Percentiles rank a stretch among this genome's conserved stretches.
phyloP scores from a whole-genome alignment of 2,797 vertebrate species.

The Enteromius fasciolatus region DNA sequence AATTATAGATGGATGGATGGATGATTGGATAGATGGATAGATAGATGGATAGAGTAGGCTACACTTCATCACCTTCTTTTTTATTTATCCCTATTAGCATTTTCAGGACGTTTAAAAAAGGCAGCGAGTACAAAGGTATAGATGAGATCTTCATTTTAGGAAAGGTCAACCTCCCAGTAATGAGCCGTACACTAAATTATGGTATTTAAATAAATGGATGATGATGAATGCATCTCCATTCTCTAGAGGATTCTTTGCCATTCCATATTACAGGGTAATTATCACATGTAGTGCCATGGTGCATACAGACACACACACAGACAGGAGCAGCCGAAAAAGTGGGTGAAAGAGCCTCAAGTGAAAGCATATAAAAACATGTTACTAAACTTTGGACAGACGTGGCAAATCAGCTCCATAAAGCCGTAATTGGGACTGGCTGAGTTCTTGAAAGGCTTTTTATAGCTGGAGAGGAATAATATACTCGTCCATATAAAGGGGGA shows the following conservation, averaged over 20 bases:
- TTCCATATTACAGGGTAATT: constrained; percentile 63
- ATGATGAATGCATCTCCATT: constrained; percentile 66
- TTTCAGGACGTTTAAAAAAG: constrained; percentile 2
- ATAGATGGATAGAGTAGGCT: background rate
- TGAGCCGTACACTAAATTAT: constrained; percentile 71
- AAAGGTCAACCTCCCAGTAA: constrained; percentile 68
- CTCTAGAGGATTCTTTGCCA: constrained; percentile 59
- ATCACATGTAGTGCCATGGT: constrained; percentile 56
- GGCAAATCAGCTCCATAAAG: constrained; percentile 61
- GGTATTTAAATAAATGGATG: constrained; percentile 70
- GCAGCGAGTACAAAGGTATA: constrained; percentile 33
- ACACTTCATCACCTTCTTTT: background rate
- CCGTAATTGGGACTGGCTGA: constrained; percentile 58
- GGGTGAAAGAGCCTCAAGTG: constrained; percentile 46
- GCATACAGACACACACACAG: constrained; percentile 34
- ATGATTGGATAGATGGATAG: background rate
- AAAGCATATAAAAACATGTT: constrained; percentile 59
- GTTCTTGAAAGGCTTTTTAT: constrained; percentile 64
- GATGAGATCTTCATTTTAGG: constrained; percentile 60
- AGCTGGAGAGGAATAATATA: constrained; percentile 61
- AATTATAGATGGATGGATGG: background rate
- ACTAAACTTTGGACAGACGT: constrained; percentile 63
- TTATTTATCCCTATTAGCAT: constrained; percentile 46
- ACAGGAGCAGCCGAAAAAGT: constrained; percentile 48
- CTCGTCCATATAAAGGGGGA: constrained; percentile 55